Evolutionary conservation across 2,888 invertebrate genomes (phyloP), one percentile per base, ranked within the genome.

Genomic region (Laothoe populi): DNA sequence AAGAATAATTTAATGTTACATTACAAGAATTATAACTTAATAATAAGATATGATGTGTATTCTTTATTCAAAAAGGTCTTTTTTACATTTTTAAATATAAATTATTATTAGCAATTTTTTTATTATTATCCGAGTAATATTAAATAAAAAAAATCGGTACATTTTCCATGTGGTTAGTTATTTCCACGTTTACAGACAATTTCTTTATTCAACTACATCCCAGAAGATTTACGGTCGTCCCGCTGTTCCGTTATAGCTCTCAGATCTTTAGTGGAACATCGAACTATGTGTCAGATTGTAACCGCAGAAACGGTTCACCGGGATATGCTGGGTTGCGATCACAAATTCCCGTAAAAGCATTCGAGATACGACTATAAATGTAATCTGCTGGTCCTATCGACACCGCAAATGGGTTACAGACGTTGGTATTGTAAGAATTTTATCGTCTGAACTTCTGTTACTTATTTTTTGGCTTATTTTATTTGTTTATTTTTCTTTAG

Each of bases 321-420:
- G 49, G 49, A 60, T 49, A 40, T 60, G 40, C 11, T 40, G 44
- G 62, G 64, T 60, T 63, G 10, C 62, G 67, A 70, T 73, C 67
- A 66, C 65, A 58, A 67, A 70, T 65, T 66, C 69, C 65, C 60
- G 59, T 60, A 65, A 66, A 68, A 69, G 63, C 68, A 64, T 64
- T 66, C 19, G 44, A 72, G 66, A 70, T 74, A 70, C 61, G 49
- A 53, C 16, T 69, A 69, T 74, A 72, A 73, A 74, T 68, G 70
- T 73, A 73, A 75, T 77, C 73, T 72, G 70, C 61, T 62, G 64
- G 66, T 63, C 65, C 67, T 65, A 16, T 66, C 60, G 42, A 46
- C 7, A 46, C 38, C 45, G 62, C 62, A 64, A 66, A 66, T 63
- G 61, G 66, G 42, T 61, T 21, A 42, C 49, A 19, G 11, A n/a